Evolutionary conservation across 2,797 vertebrate species (phyloP).

Genomic region (Pterois miles): DNA sequence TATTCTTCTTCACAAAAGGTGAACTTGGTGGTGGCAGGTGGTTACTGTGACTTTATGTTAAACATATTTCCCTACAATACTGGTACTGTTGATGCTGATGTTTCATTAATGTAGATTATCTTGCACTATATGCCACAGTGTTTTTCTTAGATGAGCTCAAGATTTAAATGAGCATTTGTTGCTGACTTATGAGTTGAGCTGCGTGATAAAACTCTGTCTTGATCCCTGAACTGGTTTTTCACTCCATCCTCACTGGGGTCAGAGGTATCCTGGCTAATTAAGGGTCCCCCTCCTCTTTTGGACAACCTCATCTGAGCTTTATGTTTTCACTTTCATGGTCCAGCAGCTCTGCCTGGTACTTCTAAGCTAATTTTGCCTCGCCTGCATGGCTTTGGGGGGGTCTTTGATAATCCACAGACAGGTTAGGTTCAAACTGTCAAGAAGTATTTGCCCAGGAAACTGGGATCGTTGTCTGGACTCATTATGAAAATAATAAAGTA

Average conservation of each 20-base stretch:
- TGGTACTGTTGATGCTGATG: background rate
- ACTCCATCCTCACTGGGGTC: conserved; percentile 89
- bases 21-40: background rate
- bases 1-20: background rate
- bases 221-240: conserved; percentile 87
- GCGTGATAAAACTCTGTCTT: conserved; percentile 87
- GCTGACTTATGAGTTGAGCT: conserved; percentile 87
- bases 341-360: conserved; percentile 89
- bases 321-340: conserved; percentile 86
- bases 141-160: conserved; percentile 52
- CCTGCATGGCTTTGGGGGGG: conserved; percentile 69
- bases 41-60: background rate
- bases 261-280: conserved; percentile 93
- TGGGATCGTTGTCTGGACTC: conserved; percentile 81
- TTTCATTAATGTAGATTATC: background rate
- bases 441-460: conserved; percentile 80
- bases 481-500: background rate
- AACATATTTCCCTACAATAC: background rate
- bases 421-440: conserved; percentile 83
- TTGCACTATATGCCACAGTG: background rate
- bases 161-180: conserved; percentile 87
- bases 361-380: conserved; percentile 86
- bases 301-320: conserved; percentile 89
- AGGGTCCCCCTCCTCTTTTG: conserved; percentile 83
- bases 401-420: conserved; percentile 86